phyloP scores from a whole-genome alignment of 1,140 invertebrate genomes.

The Nixonia krombeini region DNA sequence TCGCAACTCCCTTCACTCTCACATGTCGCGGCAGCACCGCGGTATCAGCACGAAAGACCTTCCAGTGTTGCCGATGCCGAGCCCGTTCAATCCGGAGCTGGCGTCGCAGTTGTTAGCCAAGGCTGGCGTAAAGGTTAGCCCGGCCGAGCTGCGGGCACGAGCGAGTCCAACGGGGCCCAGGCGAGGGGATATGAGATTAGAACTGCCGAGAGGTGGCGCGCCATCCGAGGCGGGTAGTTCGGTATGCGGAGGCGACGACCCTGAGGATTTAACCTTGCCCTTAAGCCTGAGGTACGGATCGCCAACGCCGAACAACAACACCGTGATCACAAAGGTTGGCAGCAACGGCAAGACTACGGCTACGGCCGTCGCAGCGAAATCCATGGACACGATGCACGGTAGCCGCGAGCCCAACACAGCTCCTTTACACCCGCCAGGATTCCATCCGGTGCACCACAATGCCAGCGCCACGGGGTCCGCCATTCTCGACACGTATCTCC shows the following conservation, averaged over 20 bases:
- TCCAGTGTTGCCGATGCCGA: slow-evolving; percentile 91
- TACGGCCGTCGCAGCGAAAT: slow-evolving; percentile 75
- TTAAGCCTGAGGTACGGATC: slow-evolving; percentile 67
- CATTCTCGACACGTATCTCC: slow-evolving; percentile 86
- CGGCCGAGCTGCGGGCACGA: slow-evolving; percentile 83
- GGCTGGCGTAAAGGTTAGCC: slow-evolving; percentile 88
- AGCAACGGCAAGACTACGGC: slow-evolving; percentile 50
- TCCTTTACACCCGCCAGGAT: slow-evolving; percentile 41
- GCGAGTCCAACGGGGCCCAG: slow-evolving; percentile 87
- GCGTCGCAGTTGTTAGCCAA: slow-evolving; percentile 85
- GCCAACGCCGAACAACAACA: slow-evolving; percentile 66
- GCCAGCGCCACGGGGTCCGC: slow-evolving; percentile 78
- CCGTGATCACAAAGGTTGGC: slow-evolving; percentile 64
- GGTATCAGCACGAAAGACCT: slow-evolving; percentile 93
- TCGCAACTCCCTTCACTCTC: slow-evolving; percentile 89
- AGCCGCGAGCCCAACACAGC: slow-evolving; percentile 73
- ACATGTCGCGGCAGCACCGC: slow-evolving; percentile 92
- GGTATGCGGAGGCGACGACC: slow-evolving; percentile 82
- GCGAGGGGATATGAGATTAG: slow-evolving; percentile 82
- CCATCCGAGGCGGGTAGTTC: slow-evolving; percentile 80
- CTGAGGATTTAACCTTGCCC: slow-evolving; percentile 83
- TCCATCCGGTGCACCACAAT: slow-evolving; percentile 59
- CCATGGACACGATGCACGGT: slow-evolving; percentile 72
- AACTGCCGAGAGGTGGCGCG: slow-evolving; percentile 75
- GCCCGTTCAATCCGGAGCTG: slow-evolving; percentile 89